phyloP scores from a whole-genome alignment of 2,888 invertebrate genomes.

The Clunio marinus region DNA sequence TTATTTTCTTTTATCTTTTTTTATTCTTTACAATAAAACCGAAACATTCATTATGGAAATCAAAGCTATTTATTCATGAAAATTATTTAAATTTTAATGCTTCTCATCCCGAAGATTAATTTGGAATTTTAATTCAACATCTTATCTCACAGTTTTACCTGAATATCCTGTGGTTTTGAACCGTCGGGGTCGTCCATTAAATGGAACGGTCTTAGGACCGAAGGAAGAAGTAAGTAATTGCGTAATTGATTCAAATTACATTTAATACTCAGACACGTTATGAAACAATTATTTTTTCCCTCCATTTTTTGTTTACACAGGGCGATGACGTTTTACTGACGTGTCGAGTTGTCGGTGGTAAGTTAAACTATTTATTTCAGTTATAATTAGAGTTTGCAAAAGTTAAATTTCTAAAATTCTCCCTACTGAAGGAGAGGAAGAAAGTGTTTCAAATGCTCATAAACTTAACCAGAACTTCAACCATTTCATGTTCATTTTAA shows the following conservation, averaged over 20 bases:
- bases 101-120: too few species aligned
- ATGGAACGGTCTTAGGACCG: conserved; percentile 73
- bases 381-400: conserved; percentile 6
- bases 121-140: neutral
- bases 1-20: too few species aligned
- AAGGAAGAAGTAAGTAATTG: conserved; percentile 60
- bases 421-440: neutral
- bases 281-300: neutral
- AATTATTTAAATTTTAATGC: too few species aligned
- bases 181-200: conserved; percentile 76
- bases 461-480: neutral
- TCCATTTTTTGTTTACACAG: conserved; percentile 41
- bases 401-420: conserved; percentile 6
- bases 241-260: conserved; percentile 21
- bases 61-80: too few species aligned
- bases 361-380: conserved; percentile 46
- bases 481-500: conserved; percentile 10
- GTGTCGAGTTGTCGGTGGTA: conserved; percentile 82
- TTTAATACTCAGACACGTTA: neutral
- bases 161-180: conserved; percentile 81
- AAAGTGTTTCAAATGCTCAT: neutral
- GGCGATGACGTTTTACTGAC: conserved; percentile 80
- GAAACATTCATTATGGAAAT: too few species aligned
- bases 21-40: too few species aligned
- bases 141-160: conserved; percentile 75